phyloP scores from a whole-genome alignment of 2,113 vertebrate species.

The Antennarius striatus region DNA sequence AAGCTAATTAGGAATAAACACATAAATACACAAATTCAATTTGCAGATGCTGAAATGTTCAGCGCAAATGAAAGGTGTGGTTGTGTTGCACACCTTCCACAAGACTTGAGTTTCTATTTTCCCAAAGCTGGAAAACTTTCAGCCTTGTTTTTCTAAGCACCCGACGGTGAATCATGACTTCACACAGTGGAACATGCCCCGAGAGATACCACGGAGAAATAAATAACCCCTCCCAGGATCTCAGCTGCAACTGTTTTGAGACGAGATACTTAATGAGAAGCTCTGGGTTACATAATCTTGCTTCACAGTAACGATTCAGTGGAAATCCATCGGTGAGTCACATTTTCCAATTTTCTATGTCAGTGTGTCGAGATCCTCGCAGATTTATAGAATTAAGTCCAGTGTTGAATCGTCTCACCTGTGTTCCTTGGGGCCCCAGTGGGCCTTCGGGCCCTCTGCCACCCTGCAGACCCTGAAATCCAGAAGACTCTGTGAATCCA shows the following conservation, averaged over 20 bases:
- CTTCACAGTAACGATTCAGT: slow-evolving; percentile 16
- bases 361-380: neutral
- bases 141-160: slow-evolving; percentile 56
- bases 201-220: slow-evolving; percentile 9
- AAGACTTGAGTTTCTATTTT: slow-evolving; percentile 44
- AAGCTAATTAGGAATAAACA: too few relatives aligned
- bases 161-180: slow-evolving; percentile 59
- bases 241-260: slow-evolving; percentile 15
- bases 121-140: slow-evolving; percentile 47
- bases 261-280: slow-evolving; percentile 11
- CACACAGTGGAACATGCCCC: slow-evolving; percentile 60
- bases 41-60: too few relatives aligned
- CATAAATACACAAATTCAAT: too few relatives aligned
- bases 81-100: slow-evolving; percentile 24
- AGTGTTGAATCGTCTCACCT: slow-evolving; percentile 79
- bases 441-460: slow-evolving; percentile 87
- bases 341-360: slow-evolving; percentile 35
- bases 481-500: neutral
- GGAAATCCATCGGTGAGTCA: slow-evolving; percentile 31
- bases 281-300: slow-evolving; percentile 5
- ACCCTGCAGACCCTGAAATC: slow-evolving; percentile 88
- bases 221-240: slow-evolving; percentile 20
- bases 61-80: slow-evolving; percentile 13
- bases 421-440: slow-evolving; percentile 87
- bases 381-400: neutral